Percentiles rank a stretch among this genome's conserved stretches.
These are phyloP conservation scores for Pseudomyrmex dendroicus DNA, from an alignment of 1,140 invertebrate genomes.

Conservation along the genomic window DNA sequence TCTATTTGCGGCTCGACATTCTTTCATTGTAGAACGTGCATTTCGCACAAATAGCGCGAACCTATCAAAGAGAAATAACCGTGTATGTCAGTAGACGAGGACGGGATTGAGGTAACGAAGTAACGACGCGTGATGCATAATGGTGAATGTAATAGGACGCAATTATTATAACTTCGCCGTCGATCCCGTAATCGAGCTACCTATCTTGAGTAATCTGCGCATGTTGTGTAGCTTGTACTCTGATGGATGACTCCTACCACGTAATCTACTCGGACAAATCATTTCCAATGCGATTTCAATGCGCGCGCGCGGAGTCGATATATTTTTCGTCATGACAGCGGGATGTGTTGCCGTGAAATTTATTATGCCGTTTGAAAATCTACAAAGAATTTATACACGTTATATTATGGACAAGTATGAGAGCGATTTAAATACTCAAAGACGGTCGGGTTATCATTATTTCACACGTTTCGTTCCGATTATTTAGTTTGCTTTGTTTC, in stretches of 20 bases:
- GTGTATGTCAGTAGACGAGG: neutral
- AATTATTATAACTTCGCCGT: slow-evolving; percentile 19
- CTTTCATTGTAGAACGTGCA: neutral
- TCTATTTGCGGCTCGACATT: slow-evolving; percentile 27
- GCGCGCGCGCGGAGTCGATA: neutral
- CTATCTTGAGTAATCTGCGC: neutral
- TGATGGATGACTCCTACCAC: too few relatives aligned
- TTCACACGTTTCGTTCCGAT: neutral
- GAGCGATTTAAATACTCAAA: slow-evolving; percentile 2
- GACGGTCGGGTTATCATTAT: neutral
- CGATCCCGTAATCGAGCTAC: neutral
- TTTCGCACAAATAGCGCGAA: slow-evolving; percentile 17
- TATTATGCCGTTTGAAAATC: slow-evolving; percentile 14
- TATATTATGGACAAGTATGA: neutral
- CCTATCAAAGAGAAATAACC: neutral
- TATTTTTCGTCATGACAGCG: slow-evolving; percentile 11
- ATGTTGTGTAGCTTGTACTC: neutral
- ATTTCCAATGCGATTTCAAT: slow-evolving; percentile 34
- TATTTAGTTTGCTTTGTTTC: neutral
- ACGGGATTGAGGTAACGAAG: neutral
- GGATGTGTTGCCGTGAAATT: slow-evolving; percentile 21
- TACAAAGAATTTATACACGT: slow-evolving; percentile 7
- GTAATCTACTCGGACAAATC: slow-evolving; percentile 16
- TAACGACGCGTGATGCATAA: slow-evolving; percentile 20
- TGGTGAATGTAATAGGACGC: neutral